These are phyloP conservation scores for Anagyrus pseudococci DNA, from an alignment of 2,888 invertebrate genomes.

Conservation along the genomic window DNA sequence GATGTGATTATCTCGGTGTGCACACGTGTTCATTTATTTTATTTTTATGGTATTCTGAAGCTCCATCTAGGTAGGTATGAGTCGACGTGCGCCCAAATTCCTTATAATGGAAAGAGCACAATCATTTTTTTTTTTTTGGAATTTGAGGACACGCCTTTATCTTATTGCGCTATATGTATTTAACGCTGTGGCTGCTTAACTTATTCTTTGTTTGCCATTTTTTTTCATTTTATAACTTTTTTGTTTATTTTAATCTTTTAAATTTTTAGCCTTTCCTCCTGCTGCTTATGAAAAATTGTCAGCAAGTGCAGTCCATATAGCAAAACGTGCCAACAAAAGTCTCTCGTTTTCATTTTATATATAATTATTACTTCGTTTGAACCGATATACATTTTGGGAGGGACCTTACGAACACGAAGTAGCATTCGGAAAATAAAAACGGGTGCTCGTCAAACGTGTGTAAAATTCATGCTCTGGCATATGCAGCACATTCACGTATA, in stretches of 20 bases:
- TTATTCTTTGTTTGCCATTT: background rate
- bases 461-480: slow-evolving; percentile 4
- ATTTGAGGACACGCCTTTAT: slow-evolving; percentile 21
- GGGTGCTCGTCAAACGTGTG: background rate
- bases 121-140: too few relatives aligned
- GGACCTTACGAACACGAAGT: background rate
- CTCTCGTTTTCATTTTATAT: slow-evolving; percentile 29
- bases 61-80: slow-evolving; percentile 48
- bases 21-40: slow-evolving; percentile 52
- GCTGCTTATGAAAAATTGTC: slow-evolving; percentile 3
- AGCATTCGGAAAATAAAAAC: background rate
- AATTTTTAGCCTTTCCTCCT: background rate
- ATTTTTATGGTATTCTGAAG: slow-evolving; percentile 46
- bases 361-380: slow-evolving; percentile 16
- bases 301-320: slow-evolving; percentile 18
- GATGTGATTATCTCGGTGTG: slow-evolving; percentile 54
- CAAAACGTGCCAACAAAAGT: slow-evolving; percentile 33
- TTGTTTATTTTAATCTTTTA: too few relatives aligned
- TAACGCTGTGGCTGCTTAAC: slow-evolving; percentile 21
- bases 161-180: slow-evolving; percentile 11
- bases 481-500: background rate
- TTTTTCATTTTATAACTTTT: slow-evolving; percentile 9
- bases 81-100: slow-evolving; percentile 23
- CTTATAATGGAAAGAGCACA: background rate
- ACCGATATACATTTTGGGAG: background rate